Evolutionary conservation across 2,797 vertebrate species (phyloP).

Genomic region (Thamnophis elegans): DNA sequence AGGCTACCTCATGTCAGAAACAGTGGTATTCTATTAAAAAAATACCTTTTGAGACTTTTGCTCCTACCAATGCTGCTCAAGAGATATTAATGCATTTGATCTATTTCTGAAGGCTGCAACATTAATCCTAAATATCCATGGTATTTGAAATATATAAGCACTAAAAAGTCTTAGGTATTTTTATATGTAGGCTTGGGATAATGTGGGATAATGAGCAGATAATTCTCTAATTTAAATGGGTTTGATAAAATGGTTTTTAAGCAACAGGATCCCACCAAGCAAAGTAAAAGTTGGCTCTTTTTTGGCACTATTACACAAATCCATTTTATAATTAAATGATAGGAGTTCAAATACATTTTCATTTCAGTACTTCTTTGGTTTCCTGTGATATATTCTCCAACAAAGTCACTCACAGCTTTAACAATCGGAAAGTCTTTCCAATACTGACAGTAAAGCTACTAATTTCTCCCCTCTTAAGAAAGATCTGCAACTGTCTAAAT

Average conservation of each 20-base stretch:
- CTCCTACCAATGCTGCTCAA: constrained; percentile 16
- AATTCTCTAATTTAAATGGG: constrained; percentile 11
- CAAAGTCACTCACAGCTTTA: constrained; percentile 43
- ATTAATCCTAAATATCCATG: constrained; percentile 20
- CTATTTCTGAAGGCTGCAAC: constrained; percentile 19
- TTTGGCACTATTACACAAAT: constrained; percentile 21
- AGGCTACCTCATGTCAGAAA: background rate
- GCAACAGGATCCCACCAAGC: background rate
- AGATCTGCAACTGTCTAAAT: background rate
- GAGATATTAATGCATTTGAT: constrained; percentile 35
- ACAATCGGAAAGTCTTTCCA: constrained; percentile 15
- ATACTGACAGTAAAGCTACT: constrained; percentile 25
- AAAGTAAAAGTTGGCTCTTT: constrained; percentile 5
- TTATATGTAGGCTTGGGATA: constrained; percentile 22
- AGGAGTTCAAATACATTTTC: constrained; percentile 33
- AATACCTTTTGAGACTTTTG: constrained; percentile 15
- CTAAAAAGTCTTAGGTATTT: constrained; percentile 30
- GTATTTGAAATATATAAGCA: constrained; percentile 11
- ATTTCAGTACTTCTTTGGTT: constrained; percentile 39
- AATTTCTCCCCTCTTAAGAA: constrained; percentile 21
- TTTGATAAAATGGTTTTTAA: constrained; percentile 14
- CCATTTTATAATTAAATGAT: constrained; percentile 41
- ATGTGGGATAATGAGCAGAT: constrained; percentile 28
- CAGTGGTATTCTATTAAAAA: background rate
- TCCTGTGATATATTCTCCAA: constrained; percentile 55